These are phyloP conservation scores for Nothoprocta perdicaria DNA, from an alignment of 2,113 vertebrate genomes.

Conservation along the genomic window DNA sequence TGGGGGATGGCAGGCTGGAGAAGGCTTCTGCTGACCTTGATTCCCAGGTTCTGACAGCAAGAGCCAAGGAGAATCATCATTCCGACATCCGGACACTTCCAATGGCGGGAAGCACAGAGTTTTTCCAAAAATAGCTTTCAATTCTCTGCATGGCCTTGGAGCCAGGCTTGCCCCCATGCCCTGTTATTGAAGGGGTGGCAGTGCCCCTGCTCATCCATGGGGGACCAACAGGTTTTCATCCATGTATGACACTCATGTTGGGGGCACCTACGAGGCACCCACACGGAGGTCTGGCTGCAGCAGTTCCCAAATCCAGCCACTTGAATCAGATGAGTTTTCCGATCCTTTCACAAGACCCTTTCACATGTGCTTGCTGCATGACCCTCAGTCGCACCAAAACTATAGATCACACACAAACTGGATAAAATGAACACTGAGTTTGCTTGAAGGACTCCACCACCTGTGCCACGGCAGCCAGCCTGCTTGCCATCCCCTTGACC, in stretches of 20 bases:
- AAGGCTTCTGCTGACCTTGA: not conserved
- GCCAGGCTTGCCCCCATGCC: not conserved
- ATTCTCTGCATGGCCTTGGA: not conserved
- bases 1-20: not conserved
- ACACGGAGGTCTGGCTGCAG: not conserved
- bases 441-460: not conserved
- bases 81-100: not conserved
- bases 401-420: not conserved
- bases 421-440: not conserved
- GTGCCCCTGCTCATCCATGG: fast-evolving
- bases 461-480: not conserved
- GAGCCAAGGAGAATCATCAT: not conserved
- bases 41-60: not conserved
- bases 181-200: not conserved
- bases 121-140: not conserved
- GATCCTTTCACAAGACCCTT: not conserved
- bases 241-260: not conserved
- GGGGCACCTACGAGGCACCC: not conserved
- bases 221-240: not conserved
- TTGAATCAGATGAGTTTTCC: not conserved
- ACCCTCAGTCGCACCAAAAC: not conserved
- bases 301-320: not conserved
- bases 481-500: not conserved
- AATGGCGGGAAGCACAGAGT: not conserved
- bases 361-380: not conserved